Percentiles rank a stretch among this genome's conserved stretches.
phyloP scores from a whole-genome alignment of 2,797 vertebrate genomes.

The Centroberyx gerrardi region DNA sequence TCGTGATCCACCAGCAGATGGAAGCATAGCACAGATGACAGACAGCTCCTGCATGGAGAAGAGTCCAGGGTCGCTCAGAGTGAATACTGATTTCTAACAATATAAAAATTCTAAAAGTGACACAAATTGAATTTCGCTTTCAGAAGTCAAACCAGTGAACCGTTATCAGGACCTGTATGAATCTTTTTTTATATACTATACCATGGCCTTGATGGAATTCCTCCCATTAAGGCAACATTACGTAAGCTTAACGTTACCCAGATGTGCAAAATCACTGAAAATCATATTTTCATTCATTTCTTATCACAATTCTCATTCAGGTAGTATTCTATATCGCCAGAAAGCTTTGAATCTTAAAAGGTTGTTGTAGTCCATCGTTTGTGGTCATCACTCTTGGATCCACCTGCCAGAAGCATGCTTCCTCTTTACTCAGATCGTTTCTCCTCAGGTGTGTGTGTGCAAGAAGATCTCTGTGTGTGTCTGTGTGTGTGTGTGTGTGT shows the following conservation, averaged over 20 bases:
- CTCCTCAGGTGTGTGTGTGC: background rate
- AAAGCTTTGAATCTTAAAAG: background rate
- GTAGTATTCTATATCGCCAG: background rate
- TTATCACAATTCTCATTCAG: background rate
- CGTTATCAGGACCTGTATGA: too few relatives aligned
- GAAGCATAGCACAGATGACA: slow-evolving; percentile 51
- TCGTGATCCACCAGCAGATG: slow-evolving; percentile 67
- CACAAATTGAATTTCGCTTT: too few relatives aligned
- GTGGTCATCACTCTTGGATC: background rate
- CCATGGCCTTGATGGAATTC: too few relatives aligned
- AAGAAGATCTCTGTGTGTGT: background rate
- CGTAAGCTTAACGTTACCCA: background rate
- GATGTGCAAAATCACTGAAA: background rate
- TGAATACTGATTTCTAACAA: too few relatives aligned
- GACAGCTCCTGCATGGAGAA: background rate
- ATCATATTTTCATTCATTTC: slow-evolving; percentile 4
- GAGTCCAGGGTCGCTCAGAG: background rate
- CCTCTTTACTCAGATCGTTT: background rate
- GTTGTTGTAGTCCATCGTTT: background rate
- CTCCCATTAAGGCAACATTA: too few relatives aligned
- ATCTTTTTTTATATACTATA: too few relatives aligned
- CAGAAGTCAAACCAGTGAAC: too few relatives aligned
- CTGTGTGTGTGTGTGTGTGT: slow-evolving; percentile 12
- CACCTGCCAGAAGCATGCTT: background rate
- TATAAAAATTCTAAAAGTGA: too few relatives aligned